Percentiles rank a stretch among this genome's conserved stretches.
Evolutionary conservation across 2,113 vertebrate species (phyloP).

Genomic region (Trichechus manatus): DNA sequence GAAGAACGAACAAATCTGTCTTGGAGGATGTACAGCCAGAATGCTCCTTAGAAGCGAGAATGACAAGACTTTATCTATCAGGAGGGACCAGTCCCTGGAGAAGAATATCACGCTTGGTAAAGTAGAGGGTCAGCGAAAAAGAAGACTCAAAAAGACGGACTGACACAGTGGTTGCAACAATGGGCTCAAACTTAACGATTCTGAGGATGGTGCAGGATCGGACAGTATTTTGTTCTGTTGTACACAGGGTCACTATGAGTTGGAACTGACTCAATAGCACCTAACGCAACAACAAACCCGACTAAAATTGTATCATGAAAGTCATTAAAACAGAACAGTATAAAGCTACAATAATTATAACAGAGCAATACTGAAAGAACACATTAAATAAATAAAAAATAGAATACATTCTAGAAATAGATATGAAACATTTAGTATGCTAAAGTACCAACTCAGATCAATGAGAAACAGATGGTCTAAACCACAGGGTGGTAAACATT

Average conservation of each 20-base stretch:
- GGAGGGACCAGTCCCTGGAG: too few relatives aligned
- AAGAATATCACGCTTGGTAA: neutral
- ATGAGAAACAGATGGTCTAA: neutral
- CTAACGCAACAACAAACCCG: neutral
- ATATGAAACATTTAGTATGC: neutral
- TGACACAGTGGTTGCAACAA: too few relatives aligned
- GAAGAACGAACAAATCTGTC: too few relatives aligned
- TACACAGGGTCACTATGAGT: too few relatives aligned
- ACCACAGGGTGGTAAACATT: neutral
- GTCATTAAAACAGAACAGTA: neutral
- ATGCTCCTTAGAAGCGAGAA: too few relatives aligned
- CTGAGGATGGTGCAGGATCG: too few relatives aligned
- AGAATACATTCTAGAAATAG: neutral
- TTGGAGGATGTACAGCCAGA: too few relatives aligned
- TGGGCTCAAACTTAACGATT: too few relatives aligned
- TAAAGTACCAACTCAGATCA: neutral
- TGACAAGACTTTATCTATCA: too few relatives aligned
- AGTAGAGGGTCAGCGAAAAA: neutral
- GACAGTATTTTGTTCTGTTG: too few relatives aligned
- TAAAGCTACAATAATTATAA: neutral
- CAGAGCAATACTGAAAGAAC: neutral
- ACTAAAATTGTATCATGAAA: neutral
- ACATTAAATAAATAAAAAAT: neutral
- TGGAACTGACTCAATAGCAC: too few relatives aligned
- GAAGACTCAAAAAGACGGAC: too few relatives aligned